A percentile compares a stretch with the other conserved stretches of the same genome.
phyloP scores from a whole-genome alignment of 2,113 vertebrate genomes.

The Galeopterus variegatus region DNA sequence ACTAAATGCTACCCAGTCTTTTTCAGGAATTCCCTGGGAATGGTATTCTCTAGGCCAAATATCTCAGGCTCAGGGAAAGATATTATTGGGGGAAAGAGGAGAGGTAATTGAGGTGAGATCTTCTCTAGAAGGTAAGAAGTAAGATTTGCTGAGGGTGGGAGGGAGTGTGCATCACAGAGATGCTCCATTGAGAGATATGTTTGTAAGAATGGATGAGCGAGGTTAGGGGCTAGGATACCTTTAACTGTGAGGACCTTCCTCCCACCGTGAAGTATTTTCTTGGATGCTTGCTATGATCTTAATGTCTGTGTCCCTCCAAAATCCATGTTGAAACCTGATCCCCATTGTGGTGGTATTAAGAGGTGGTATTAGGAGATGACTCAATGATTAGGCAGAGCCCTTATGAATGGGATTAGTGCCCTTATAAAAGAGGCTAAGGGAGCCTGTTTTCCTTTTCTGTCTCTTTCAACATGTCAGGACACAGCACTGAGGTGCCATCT shows the following conservation, averaged over 20 bases:
- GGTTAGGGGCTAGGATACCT: background rate
- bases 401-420: background rate
- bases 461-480: accelerated
- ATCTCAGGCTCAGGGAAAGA: background rate
- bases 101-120: background rate
- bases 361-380: background rate
- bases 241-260: background rate
- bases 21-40: background rate
- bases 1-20: background rate
- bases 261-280: background rate
- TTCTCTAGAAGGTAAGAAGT: background rate
- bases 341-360: background rate
- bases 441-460: too few relatives aligned
- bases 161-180: background rate
- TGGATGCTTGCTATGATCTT: background rate
- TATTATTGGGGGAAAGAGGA: background rate
- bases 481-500: background rate
- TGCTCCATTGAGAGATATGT: background rate
- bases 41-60: background rate
- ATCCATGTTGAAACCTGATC: background rate
- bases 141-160: background rate
- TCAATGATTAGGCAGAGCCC: background rate
- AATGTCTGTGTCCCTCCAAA: background rate
- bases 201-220: background rate
- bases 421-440: background rate